Evolutionary conservation across 92 coral and sea anemone species (phyloP), one percentile per base, ranked within the genome.

Genomic region (Palythoa grandiflora): DNA sequence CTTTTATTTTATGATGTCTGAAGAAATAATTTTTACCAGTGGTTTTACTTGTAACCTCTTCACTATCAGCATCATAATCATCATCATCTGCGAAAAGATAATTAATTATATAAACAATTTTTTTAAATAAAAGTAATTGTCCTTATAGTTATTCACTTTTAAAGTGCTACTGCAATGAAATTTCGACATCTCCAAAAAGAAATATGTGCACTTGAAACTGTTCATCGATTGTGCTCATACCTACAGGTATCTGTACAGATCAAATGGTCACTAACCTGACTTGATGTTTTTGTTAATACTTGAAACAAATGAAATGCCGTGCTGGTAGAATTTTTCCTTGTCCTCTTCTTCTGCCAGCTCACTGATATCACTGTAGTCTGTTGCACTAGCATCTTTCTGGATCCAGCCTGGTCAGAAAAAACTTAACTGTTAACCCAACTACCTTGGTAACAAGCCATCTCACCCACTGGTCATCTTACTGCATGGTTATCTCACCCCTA

Each of bases 301-400:
- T 17, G 83, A 14, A 17, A 71, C 87, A 38, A 78, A 81, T 37
- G 90, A 35, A 39, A 90, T 83, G 6, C 91, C 89, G 71, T 90
- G 95, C 17, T 92, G 88, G 48, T 89, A 88, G 70, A 77, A 75
- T 83, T 53, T 95, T 38, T 84, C 89, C 59, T 72, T 72, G 53
- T 96, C 98, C 57, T 97, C 99, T 61, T 97, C 99, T 6, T 97
- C 99, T 60, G 99, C 99, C 40, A 97, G 91, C 70, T 97, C 99
- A 80, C 81, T 92, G 12, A 97, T 97, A 75, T 97, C 99, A 87
- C 99, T 97, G 83, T 90, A 97, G 76, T 97, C 99, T 86, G 93
- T 93, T 38, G 99, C 99, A 93, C 90, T 86, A 16, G 95, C 90
- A 79, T 94, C 95, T 78, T 93, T 97, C 63, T 79, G 89, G 68